These are phyloP conservation scores for Diplosoma virens DNA, from an alignment of 23 tunicate species.

Conservation along the genomic window DNA sequence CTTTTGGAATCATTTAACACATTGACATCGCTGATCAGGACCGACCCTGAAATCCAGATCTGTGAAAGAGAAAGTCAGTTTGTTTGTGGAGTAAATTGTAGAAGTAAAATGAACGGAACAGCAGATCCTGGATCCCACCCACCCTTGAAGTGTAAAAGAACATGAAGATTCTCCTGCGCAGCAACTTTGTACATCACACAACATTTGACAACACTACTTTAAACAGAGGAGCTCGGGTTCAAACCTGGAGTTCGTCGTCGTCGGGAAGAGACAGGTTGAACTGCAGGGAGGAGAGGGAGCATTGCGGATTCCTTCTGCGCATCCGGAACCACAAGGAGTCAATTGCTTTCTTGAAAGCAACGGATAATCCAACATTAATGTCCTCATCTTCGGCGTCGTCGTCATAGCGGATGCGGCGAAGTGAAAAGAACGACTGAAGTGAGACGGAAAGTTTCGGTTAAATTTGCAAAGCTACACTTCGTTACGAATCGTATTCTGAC, in stretches of 20 bases:
- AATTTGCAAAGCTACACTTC: too few species aligned
- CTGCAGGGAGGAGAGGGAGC: conserved; percentile 27
- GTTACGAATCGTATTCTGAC: too few species aligned
- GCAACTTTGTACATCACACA: not conserved
- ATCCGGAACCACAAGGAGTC: conserved; percentile 53
- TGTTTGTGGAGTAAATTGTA: too few species aligned
- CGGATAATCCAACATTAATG: conserved; percentile 44
- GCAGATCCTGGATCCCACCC: too few species aligned
- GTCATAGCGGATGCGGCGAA: conserved; percentile 65
- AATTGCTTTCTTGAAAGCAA: conserved; percentile 19
- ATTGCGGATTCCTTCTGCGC: conserved; percentile 9
- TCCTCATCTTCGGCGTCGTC: conserved; percentile 49
- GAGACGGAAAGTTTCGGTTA: not conserved
- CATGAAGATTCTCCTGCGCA: too few species aligned
- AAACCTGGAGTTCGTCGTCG: conserved; percentile 82
- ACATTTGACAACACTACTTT: too few species aligned
- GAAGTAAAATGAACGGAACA: too few species aligned
- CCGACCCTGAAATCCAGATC: too few species aligned
- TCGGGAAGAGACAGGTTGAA: conserved; percentile 63
- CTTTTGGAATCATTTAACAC: not conserved
- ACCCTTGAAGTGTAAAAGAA: too few species aligned
- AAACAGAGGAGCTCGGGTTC: too few species aligned
- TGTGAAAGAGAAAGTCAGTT: too few species aligned
- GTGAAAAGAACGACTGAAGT: conserved; percentile 57
- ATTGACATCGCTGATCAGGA: too few species aligned